Evolutionary conservation across 2,888 invertebrate genomes (phyloP), one percentile per base, ranked within the genome.

Genomic region (Sarcophaga carnaria): DNA sequence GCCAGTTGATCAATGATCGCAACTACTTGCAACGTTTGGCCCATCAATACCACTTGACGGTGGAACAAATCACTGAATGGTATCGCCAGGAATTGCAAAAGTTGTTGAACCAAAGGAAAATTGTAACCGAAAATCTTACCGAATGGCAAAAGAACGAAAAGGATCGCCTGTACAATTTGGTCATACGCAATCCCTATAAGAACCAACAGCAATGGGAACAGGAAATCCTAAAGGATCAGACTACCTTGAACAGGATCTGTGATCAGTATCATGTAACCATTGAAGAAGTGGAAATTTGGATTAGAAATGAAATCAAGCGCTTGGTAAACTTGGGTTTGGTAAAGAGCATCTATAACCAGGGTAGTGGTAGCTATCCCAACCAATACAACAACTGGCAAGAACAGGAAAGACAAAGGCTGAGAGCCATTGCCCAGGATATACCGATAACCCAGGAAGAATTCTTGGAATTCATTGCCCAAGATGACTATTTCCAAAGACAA

Each of bases 81-180:
- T 93, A 93, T 63, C 89, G 75, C n/a, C 83, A 85, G 2, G 92
- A 93, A 60, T 79, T 93, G 20, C 88, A 90, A 20, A 90, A 91
- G 11, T 75, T 93, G 25, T 69, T 91, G 4, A 89, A 90, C 27
- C 86, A 90, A 64, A 89, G 90, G 0, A 86, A 87, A 27, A 90
- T 93, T n/a, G 88, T 90, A 6, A 88, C 88, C 0, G 91, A 91
- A 27, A 89, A 88, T 49, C 86, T 89, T 0, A 63, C 88, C 1
- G 90, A 91, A 1, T 93, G 93, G 93, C 92, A 93, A 70, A 89
- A 87, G 10, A 83, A 83, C 5, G 93, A 92, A 27, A 86, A 91
- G 62, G 90, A 92, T 3, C 91, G 92, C 1, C 87, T 93, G 0
- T 92, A 93, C 64, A 69, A 83, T 10, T 81, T 89, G 47, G 88